A percentile compares a stretch with the other conserved stretches of the same genome.
phyloP scores from a whole-genome alignment of 2,797 vertebrate species.

The Hapalemur alaotrensis region DNA sequence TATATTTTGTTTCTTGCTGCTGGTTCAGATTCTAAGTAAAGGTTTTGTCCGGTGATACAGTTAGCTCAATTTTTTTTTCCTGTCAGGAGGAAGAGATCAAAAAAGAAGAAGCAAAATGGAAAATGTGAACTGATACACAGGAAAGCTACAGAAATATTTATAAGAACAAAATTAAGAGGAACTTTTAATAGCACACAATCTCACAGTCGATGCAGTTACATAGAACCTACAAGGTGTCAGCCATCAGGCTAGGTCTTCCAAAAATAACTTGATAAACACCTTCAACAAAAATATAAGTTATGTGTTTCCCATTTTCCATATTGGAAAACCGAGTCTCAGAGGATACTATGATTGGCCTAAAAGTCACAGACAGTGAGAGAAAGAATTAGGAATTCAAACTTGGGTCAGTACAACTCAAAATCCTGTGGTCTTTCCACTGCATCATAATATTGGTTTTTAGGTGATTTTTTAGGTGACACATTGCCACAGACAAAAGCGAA shows the following conservation, averaged over 20 bases:
- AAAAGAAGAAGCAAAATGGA: constrained; percentile 20
- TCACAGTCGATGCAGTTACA: background rate
- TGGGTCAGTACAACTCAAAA: background rate
- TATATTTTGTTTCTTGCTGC: constrained; percentile 7
- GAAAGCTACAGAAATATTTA: background rate
- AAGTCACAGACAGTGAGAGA: background rate
- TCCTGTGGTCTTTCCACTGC: background rate
- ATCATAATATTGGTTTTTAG: background rate
- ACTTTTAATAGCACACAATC: background rate
- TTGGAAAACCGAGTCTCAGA: background rate
- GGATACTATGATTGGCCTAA: background rate
- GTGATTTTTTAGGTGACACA: background rate
- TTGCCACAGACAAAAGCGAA: background rate
- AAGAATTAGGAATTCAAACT: background rate
- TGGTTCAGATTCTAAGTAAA: constrained; percentile 46
- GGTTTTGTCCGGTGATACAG: background rate
- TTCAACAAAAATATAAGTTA: background rate
- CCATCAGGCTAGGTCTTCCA: background rate
- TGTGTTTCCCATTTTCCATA: background rate
- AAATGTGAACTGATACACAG: background rate
- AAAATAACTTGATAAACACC: background rate
- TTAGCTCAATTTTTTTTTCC: background rate
- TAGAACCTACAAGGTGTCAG: background rate
- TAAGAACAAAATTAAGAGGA: background rate
- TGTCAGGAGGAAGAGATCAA: background rate